Base-by-base conservation (phyloP, 2,113 vertebrate species). In the Bothrops jararaca region DNA sequence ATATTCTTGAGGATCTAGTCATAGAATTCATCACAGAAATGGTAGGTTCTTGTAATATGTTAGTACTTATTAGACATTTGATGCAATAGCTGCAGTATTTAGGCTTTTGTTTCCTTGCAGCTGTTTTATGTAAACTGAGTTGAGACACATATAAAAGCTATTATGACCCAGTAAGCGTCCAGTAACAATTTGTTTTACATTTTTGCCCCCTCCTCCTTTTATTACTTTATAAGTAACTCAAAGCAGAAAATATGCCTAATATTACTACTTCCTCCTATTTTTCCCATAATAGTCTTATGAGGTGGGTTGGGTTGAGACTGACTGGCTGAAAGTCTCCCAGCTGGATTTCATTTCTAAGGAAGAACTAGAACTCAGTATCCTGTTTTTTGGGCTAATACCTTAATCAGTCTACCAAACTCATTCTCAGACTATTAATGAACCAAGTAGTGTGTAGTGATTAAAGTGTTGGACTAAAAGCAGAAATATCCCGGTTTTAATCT, bases 11-110 rank as follows among this genome's bases (percentile, higher is more conserved):
- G 96, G 99, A 99, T 90, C 97, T 99, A 90, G 99, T 99, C 60
- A 99, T 99, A 94, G 99, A 99, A 95, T 99, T 99, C 93, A 98
- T 99, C 97, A 99, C 99, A 39, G 99, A 99, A 96, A 99, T 99
- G 99, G 98, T 98, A 97, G 96, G 97, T 94, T 9, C 23, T 85
- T 18, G 45, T 89, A 9, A 56, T 42, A 26, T 45, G 34, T 91
- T 90, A 26, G 1, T 53, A 23, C 42, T 64, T 20, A 52, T 42
- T 18, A 42, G 42, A 88, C 4, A 6, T 74, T 39, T 42, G 60
- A 23, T 74, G 24, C n/a, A 24, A 85, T 15, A 56, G 54, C 4
- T 85, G 52, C 10, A 15, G n/a, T 18, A 29, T 39, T 12, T 54
- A 24, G 22, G 23, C 22, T 74, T 5, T 88, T 54, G 42, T 87